These are phyloP conservation scores for Urosaurus nigricauda DNA, from an alignment of 2,797 vertebrate species.

Conservation along the genomic window DNA sequence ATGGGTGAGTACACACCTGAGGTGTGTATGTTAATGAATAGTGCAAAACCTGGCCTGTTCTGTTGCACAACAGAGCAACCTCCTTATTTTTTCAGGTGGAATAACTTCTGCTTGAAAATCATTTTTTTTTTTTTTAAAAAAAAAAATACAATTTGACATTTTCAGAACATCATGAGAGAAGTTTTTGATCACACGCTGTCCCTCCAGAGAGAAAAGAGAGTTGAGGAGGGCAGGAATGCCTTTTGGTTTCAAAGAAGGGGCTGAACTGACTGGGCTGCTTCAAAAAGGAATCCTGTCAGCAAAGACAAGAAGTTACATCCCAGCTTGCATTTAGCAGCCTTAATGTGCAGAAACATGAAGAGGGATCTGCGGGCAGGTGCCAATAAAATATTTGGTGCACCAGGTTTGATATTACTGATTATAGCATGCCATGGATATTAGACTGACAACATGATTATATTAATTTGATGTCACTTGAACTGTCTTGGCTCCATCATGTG, in stretches of 20 bases:
- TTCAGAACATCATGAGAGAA: background rate
- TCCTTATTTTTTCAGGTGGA: background rate
- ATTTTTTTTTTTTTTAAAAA: too few relatives aligned
- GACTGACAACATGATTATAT: too few relatives aligned
- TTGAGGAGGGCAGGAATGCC: background rate
- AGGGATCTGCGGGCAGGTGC: background rate
- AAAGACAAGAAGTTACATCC: background rate
- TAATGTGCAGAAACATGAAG: background rate
- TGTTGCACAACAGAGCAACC: background rate
- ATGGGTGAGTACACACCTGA: slow-evolving; percentile 37
- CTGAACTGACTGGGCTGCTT: background rate
- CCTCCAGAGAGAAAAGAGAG: background rate
- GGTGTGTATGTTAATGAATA: slow-evolving; percentile 62
- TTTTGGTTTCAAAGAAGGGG: background rate
- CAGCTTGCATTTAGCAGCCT: background rate
- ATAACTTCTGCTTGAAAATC: background rate
- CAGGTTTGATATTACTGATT: too few relatives aligned
- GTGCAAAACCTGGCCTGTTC: slow-evolving; percentile 28
- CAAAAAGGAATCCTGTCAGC: background rate
- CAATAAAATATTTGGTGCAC: too few relatives aligned
- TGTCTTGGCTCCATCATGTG: too few relatives aligned
- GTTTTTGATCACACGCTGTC: background rate
- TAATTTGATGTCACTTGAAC: too few relatives aligned
- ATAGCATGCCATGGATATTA: too few relatives aligned
- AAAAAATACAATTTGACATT: background rate